These are phyloP conservation scores for Enteromius argenteus DNA, from an alignment of 2,797 vertebrate genomes.

Conservation along the genomic window DNA sequence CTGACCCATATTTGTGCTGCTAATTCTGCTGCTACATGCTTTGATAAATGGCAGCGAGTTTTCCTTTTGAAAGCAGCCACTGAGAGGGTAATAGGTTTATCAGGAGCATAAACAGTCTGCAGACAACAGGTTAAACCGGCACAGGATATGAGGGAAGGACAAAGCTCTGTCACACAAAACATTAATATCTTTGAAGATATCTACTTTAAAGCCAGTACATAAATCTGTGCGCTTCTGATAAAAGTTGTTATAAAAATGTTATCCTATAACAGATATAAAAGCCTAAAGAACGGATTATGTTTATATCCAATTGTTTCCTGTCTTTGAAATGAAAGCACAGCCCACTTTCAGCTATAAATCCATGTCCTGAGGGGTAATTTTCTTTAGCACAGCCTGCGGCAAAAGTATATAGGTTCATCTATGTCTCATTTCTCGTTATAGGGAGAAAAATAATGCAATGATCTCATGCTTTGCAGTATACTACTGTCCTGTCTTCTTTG, in stretches of 20 bases:
- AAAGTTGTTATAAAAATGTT: not conserved
- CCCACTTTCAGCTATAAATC: slow-evolving; percentile 1
- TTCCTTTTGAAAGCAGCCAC: slow-evolving; percentile 18
- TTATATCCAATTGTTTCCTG: slow-evolving; percentile 1
- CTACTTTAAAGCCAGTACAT: not conserved
- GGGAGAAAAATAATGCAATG: not conserved
- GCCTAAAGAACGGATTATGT: not conserved
- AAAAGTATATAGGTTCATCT: not conserved
- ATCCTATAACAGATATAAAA: not conserved
- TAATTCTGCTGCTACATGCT: not conserved
- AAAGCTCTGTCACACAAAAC: not conserved
- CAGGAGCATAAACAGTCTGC: slow-evolving; percentile 20
- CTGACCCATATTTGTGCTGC: not conserved
- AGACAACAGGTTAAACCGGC: slow-evolving; percentile 26
- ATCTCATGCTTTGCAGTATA: not conserved
- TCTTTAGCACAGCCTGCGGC: not conserved
- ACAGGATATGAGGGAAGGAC: slow-evolving; percentile 40
- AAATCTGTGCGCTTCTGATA: not conserved
- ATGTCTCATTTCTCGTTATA: not conserved
- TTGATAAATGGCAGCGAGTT: not conserved
- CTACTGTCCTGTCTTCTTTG: not conserved
- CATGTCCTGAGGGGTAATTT: not conserved
- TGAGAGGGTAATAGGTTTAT: slow-evolving; percentile 30
- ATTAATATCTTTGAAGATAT: not conserved
- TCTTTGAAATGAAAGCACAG: not conserved